A percentile compares a stretch with the other conserved stretches of the same genome.
Evolutionary conservation across 1,140 invertebrate species (phyloP).

Genomic region (Phymorhynchus buccinoides): DNA sequence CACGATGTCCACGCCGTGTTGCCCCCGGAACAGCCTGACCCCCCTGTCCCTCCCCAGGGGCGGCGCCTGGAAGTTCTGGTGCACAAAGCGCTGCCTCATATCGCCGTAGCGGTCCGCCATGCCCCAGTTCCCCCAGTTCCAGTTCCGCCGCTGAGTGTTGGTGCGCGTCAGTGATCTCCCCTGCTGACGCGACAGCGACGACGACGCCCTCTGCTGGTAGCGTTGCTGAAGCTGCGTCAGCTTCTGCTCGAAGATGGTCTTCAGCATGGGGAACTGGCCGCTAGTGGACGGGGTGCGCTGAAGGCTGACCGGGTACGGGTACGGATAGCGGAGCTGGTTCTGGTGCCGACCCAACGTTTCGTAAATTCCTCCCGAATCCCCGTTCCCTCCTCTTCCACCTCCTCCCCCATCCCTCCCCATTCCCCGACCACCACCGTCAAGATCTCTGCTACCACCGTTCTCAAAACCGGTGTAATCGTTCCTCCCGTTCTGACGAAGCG

Average conservation of each 20-base stretch:
- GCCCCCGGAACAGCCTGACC: constrained; percentile 2
- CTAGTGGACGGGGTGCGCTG: constrained; percentile 30
- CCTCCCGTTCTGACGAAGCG: constrained; percentile 26
- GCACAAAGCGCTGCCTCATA: constrained; percentile 42
- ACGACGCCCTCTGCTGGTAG: constrained; percentile 25
- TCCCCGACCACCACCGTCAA: background rate
- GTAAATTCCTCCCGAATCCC: constrained; percentile 30
- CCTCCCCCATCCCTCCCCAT: background rate
- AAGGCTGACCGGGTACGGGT: background rate
- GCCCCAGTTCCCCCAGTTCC: too few species aligned
- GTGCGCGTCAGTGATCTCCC: background rate
- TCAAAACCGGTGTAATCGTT: background rate
- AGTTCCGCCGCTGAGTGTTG: background rate
- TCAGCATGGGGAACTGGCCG: constrained; percentile 58
- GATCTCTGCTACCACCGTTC: constrained; percentile 18
- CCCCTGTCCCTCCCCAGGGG: background rate
- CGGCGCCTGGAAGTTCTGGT: constrained; percentile 42
- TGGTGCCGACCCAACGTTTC: constrained; percentile 39
- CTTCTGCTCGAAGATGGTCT: constrained; percentile 67
- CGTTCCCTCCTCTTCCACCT: background rate
- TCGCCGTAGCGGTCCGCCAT: constrained; percentile 22
- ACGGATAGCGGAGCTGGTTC: background rate
- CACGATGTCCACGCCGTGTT: background rate
- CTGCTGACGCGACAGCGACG: background rate
- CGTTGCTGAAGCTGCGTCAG: constrained; percentile 61